Base-by-base conservation (phyloP, 1,140 invertebrate genomes). In the Wasmannia auropunctata region DNA sequence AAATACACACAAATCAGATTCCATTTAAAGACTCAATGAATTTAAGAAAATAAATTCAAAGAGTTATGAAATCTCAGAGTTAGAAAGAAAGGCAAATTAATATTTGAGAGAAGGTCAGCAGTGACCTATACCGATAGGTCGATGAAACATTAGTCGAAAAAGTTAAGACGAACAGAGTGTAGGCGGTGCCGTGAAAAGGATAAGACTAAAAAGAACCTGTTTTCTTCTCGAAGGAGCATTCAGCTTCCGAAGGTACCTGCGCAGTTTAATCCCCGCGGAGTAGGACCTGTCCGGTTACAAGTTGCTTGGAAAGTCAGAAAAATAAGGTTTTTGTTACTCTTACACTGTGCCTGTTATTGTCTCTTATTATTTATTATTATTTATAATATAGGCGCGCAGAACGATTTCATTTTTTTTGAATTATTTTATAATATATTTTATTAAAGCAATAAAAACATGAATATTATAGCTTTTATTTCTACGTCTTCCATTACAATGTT, bases 261-360 rank as follows among this genome's bases (percentile, higher is more conserved):
- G 92, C 90, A 91, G 91, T 93, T 94, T 93, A 93, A 93, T 93
- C 92, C 91, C 85, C 86, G 86, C 90, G 91, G 88, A 93, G 91
- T 92, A 93, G 91, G 92, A 92, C 91, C 91, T 93, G 92, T 88
- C 85, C 83, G 56, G 56, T 72, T 83, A 83, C 46, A 80, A 63
- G 76, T n/a, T 67, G 43, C 19, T 22, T 58, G 51, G 37, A 60
- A 83, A 72, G 25, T 37, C 60, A 28, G n/a, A 22, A 40, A 65
- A 79, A 22, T 74, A 46, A 58, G 14, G n/a, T 72, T 72, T 43
- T 25, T 51, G 25, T 3, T 25, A 14, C 2, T 56, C 3, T 40
- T 31, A 11, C n/a, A n/a, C 34, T 88, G 72, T 92, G 90, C 72
- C 72, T 54, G 22, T 54, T 28, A 37, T 37, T 49, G 43, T 34